A percentile compares a stretch with the other conserved stretches of the same genome.
Evolutionary conservation across 2,113 vertebrate genomes (phyloP).

Genomic region (Heloderma charlesbogerti): DNA sequence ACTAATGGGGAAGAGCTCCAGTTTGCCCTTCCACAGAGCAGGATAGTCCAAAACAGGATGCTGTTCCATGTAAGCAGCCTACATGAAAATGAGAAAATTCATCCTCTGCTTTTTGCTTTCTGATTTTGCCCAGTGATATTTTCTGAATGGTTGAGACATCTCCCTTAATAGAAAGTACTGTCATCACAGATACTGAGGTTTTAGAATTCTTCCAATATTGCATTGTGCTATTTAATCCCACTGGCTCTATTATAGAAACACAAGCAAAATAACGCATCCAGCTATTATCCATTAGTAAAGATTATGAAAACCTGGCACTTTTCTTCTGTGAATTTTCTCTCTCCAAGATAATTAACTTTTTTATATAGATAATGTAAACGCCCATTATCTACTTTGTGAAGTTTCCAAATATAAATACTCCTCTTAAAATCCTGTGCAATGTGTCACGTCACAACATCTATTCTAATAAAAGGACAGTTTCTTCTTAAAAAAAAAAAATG

Average conservation of each 20-base stretch:
- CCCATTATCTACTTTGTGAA: not conserved
- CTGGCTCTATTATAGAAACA: not conserved
- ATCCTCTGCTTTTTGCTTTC: not conserved
- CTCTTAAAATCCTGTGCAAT: not conserved
- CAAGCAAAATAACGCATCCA: conserved; percentile 5
- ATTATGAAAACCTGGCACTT: conserved; percentile 44
- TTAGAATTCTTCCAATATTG: conserved; percentile 13
- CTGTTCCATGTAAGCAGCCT: not conserved
- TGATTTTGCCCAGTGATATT: not conserved
- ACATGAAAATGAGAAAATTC: not conserved
- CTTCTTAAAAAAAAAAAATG: too few species aligned
- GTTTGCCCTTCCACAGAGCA: not conserved
- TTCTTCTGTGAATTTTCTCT: not conserved
- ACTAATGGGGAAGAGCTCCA: not conserved
- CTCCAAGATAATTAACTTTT: not conserved
- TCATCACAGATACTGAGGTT: not conserved
- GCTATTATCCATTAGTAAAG: conserved; percentile 28
- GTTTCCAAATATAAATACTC: not conserved
- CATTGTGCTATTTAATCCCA: conserved; percentile 25
- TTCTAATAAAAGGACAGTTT: not conserved
- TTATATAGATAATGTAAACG: conserved; percentile 9
- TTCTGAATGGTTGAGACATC: not conserved
- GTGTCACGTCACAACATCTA: not conserved
- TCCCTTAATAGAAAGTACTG: not conserved
- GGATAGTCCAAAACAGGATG: not conserved